phyloP scores from a whole-genome alignment of 2,797 vertebrate genomes.

The Myotis vivesi region DNA sequence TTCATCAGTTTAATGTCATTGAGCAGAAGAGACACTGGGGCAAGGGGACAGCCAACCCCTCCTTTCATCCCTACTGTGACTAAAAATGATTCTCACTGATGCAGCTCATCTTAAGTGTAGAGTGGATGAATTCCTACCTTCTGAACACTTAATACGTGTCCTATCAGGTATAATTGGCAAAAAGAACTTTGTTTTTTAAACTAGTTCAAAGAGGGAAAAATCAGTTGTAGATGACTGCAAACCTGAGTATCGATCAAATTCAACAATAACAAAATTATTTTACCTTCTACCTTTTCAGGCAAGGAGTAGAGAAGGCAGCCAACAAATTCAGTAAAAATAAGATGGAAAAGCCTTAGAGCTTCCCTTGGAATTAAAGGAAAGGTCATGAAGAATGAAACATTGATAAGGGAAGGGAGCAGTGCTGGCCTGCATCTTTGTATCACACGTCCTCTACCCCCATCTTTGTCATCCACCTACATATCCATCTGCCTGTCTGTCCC shows the following conservation, averaged over 20 bases:
- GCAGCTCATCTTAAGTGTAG: not conserved
- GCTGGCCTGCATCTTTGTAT: accelerated
- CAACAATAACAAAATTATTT: not conserved
- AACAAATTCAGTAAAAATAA: not conserved
- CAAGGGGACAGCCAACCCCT: not conserved
- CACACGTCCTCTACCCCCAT: not conserved
- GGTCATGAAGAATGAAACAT: not conserved
- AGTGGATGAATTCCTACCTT: not conserved
- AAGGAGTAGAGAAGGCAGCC: not conserved
- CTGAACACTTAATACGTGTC: not conserved
- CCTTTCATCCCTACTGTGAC: not conserved
- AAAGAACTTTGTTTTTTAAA: not conserved
- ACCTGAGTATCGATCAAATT: not conserved
- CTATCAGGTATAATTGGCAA: not conserved
- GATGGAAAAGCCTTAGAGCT: accelerated
- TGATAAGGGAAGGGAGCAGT: not conserved
- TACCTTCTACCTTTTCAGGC: not conserved
- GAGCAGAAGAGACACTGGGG: not conserved
- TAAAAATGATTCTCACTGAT: not conserved
- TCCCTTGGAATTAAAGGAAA: not conserved
- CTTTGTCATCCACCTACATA: not conserved
- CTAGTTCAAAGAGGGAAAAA: not conserved
- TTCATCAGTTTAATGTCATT: not conserved
- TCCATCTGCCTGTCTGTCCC: not conserved
- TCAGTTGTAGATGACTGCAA: not conserved